Evolutionary conservation across 2,888 invertebrate genomes (phyloP), one percentile per base, ranked within the genome.

Genomic region (Dicranocentrus wangi): DNA sequence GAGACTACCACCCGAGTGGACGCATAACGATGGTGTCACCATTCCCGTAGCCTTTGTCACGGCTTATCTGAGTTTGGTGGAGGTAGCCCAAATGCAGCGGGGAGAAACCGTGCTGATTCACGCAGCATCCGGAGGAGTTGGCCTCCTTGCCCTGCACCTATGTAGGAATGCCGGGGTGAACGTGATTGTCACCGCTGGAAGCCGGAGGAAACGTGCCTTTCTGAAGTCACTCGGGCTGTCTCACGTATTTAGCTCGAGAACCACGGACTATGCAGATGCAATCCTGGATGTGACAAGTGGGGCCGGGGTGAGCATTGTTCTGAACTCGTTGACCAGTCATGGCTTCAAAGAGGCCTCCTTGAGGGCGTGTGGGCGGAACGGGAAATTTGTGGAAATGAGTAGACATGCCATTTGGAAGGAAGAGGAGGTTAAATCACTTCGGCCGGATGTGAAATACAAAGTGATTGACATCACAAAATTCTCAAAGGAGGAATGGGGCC

Each of bases 171-270:
- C 55, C 2, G 78, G 78, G 1, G 51, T 27, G 10, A 63, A 63
- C 1, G 47, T 83, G 1, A 63, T 83, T 43, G 72, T 47, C 2
- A 83, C 83, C 0, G 83, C 81, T 0, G 83, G 81, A 25, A 81
- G 58, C 42, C 1, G 32, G 17, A 21, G 81, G 23, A 83, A 83
- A 39, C n/a, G 71, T 15, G 13, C 13, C 8, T 83, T 70, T 28
- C 17, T 83, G 21, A 63, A 53, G 25, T 7, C 32, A 0, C 28
- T 69, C 8, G 80, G 80, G 8, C 28, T 81, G 0, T 0, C 43
- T 2, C 55, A 81, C n/a, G 68, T 81, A 2, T 76, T 81, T 39
- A 19, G 76, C 32, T 73, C 73, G 0, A 51, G 80, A 21, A 63
- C 58, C 15, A 27, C 69, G 0, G 42, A 53, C 17, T 80, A 21